Base-by-base conservation (phyloP, 1,140 invertebrate species). In the Drosophila malerkotliana region DNA sequence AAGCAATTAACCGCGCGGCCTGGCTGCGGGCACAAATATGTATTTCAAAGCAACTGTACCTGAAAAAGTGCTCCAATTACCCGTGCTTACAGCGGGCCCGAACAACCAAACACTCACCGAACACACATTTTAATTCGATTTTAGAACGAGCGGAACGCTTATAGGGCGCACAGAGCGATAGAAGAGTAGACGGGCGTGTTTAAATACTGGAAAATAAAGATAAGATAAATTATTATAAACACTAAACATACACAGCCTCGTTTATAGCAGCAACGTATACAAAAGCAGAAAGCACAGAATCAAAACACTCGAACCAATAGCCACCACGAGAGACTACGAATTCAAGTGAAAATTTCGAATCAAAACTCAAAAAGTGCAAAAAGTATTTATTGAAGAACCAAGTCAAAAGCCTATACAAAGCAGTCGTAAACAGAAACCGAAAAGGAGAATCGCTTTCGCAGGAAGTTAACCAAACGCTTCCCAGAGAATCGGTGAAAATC, bases 181-280 rank as follows among this genome's bases (percentile, higher is more conserved):
- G 52, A 37, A 41, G 32, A 72, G 64, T 68, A 56, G 48, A 59
- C 58, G 72, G 56, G 79, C 60, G 83, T 88, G 80, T 48, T 88
- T 88, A 88, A 87, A 83, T 88, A 83, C 83, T 87, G 83, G 84
- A 87, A 87, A 87, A 60, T 60, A 76, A 64, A 88, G 83, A 87
- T 89, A 90, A 90, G 85, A 89, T 79, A 78, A 79, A 80, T 79
- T 66, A 77, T 55, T 60, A 66, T 75, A 60, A 56, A 69, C 55
- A 68, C 30, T 53, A 24, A 44, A 18, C 21, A 71, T 15, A 72
- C 55, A 51, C 59, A 76, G 21, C 21, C 21, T 21, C 51, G 75
- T 48, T 54, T 58, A 60, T 58, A 56, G 48, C 64, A 48, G 59
- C 60, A 53, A 60, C 54, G 52, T 49, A 52, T 64, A 39, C 49